phyloP scores from a whole-genome alignment of 2,113 vertebrate genomes.

The Aptenodytes forsteri region DNA sequence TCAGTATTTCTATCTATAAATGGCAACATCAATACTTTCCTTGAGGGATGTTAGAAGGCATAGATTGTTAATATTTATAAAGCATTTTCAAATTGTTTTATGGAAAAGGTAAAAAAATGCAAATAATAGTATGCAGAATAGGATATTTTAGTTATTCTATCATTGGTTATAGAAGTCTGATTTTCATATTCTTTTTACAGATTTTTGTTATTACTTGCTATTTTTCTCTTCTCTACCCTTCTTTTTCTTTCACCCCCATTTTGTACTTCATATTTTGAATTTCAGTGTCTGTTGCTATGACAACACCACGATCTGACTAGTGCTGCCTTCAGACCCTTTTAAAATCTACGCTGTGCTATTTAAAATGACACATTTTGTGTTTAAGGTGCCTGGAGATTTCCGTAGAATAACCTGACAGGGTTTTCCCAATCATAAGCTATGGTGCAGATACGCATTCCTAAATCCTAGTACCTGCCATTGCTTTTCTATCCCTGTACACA shows the following conservation, averaged over 20 bases:
- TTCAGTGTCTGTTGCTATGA: conserved; percentile 63
- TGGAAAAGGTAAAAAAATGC: neutral
- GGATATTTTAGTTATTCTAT: neutral
- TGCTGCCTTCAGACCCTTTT: conserved; percentile 28
- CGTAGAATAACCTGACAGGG: neutral
- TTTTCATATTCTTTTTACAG: neutral
- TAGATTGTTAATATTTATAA: neutral
- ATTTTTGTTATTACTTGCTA: neutral
- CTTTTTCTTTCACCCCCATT: conserved; percentile 5
- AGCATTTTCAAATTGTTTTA: neutral
- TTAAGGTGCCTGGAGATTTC: neutral
- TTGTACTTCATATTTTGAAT: conserved; percentile 37
- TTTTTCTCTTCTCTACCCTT: neutral
- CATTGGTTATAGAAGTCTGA: neutral
- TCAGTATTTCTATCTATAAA: neutral
- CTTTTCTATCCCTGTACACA: neutral
- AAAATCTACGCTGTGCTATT: neutral
- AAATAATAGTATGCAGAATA: neutral
- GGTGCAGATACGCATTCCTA: neutral
- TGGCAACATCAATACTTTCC: neutral
- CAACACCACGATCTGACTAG: conserved; percentile 31
- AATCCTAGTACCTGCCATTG: neutral
- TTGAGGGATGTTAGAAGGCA: neutral
- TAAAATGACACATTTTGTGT: conserved; percentile 9
- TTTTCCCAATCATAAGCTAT: conserved; percentile 7